Conservation (phyloP, 2,888 invertebrate species). For the Hybos culiciformis region DNA sequence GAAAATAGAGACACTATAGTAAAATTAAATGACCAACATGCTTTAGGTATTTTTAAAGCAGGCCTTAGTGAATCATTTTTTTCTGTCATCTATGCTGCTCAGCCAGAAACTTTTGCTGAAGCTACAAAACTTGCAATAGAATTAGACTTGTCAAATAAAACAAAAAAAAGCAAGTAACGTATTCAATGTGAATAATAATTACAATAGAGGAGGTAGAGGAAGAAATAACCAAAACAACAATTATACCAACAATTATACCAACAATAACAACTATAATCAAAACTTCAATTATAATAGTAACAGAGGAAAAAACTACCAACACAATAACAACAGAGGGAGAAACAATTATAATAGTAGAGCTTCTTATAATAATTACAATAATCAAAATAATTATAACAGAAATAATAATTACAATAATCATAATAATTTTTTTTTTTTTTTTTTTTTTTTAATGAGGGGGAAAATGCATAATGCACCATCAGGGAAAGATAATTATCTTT, state of each 20-base stretch:
- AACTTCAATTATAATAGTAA: constrained; percentile 1
- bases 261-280: constrained; percentile 1
- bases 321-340: constrained; percentile 1
- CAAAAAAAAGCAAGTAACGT: too few species aligned
- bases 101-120: too few species aligned
- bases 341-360: constrained; percentile 2
- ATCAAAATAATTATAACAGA: constrained; percentile 5
- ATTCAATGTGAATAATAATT: too few species aligned
- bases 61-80: too few species aligned
- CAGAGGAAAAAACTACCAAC: not conserved
- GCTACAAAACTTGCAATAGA: too few species aligned
- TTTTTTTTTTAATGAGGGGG: not conserved
- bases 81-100: too few species aligned
- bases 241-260: constrained; percentile 1
- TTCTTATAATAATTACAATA: constrained; percentile 5
- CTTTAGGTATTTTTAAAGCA: too few species aligned
- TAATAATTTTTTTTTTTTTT: constrained; percentile 1
- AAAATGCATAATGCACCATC: not conserved
- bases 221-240: constrained; percentile 1
- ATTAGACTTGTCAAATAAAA: too few species aligned
- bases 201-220: too few species aligned
- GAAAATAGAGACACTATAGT: too few species aligned
- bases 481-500: not conserved
- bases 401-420: constrained; percentile 7
- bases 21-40: too few species aligned